phyloP scores from a whole-genome alignment of 2,113 vertebrate genomes.

The Apteryx mantelli region DNA sequence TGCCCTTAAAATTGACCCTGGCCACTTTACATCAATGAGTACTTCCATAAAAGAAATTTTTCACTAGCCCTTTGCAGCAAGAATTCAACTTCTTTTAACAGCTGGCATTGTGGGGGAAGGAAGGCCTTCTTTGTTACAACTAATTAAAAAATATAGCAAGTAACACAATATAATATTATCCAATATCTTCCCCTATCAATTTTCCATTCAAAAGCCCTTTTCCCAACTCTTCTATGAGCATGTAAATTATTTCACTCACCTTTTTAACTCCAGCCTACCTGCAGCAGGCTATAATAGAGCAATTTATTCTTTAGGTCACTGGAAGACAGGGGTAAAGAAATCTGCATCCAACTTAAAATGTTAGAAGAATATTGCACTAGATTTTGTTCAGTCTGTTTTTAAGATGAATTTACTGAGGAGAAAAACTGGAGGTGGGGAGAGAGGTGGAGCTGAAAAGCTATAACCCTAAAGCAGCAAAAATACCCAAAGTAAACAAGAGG shows the following conservation, averaged over 20 bases:
- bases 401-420: background rate
- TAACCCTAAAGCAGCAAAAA: background rate
- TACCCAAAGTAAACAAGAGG: background rate
- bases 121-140: background rate
- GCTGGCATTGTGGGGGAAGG: background rate
- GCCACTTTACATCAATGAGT: conserved; percentile 2
- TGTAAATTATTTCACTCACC: background rate
- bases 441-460: background rate
- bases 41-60: conserved; percentile 29
- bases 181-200: background rate
- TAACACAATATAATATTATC: background rate
- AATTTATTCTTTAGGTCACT: background rate
- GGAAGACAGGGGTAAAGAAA: background rate
- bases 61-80: background rate
- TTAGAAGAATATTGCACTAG: background rate
- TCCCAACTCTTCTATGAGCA: background rate
- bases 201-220: background rate
- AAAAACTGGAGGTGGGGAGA: background rate
- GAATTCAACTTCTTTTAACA: background rate
- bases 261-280: background rate
- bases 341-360: background rate
- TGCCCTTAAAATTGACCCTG: background rate
- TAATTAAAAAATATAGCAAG: background rate
- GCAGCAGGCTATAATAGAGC: background rate
- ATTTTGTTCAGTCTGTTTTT: background rate